Base-by-base conservation (phyloP, 2,888 invertebrate species). In the Trissonchulus sp. region DNA sequence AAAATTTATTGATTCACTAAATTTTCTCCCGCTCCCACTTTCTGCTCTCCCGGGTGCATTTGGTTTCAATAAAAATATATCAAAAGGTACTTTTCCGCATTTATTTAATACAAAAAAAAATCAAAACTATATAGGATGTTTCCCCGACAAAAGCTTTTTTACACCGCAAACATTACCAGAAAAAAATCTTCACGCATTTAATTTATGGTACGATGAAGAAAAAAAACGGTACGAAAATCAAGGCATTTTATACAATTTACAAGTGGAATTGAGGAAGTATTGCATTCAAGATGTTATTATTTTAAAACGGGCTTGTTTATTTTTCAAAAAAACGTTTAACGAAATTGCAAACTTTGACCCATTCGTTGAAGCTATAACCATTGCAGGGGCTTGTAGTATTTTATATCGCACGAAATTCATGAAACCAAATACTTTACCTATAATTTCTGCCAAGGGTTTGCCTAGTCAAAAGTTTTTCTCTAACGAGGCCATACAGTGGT, bases 251-350 rank as follows among this genome's bases (percentile, higher is more conserved):
- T 65, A 65, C 31, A 65, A 34, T 65, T 65, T 65, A 30, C 8
- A 65, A 65, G 65, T 31, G 31, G 8, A 30, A 3, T 65, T 65
- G n/a, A 34, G 34, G n/a, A 34, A 30, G 15, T 65, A 65, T 34
- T 65, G 65, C n/a, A 65, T 65, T 18, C 31, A 65, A 31, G 65
- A 65, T n/a, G 65, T 65, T 8, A 15, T 65, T 18, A 34, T 65
- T 3, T 65, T 3, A 30, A 34, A 65, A 65, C 28, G 8, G 31
- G 65, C 65, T 18, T 65, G 65, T 34, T 31, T n/a, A n/a, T n/a
- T n/a, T n/a, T n/a, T n/a, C n/a, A n/a, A n/a, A n/a, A n/a, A n/a
- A n/a, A n/a, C n/a, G n/a, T n/a, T n/a, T n/a, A n/a, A n/a, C n/a
- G n/a, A n/a, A n/a, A n/a, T n/a, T n/a, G n/a, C n/a, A n/a, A n/a